These are phyloP conservation scores for Salpingus planirostris DNA, from an alignment of 2,888 invertebrate species.

Conservation along the genomic window DNA sequence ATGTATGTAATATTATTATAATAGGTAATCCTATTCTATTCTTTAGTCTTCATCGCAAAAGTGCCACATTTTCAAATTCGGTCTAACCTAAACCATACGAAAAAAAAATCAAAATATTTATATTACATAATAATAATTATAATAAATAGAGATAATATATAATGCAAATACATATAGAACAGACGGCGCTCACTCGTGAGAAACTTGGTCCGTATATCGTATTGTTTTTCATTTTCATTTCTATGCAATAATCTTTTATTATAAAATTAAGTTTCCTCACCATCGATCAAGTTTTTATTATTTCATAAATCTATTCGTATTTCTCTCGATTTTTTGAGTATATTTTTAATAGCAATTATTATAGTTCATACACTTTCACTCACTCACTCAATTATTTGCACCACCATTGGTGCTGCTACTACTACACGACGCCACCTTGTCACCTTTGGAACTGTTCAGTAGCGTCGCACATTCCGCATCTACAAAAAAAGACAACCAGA, in stretches of 20 bases:
- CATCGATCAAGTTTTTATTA: too few relatives aligned
- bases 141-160: slow-evolving; percentile 14
- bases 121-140: slow-evolving; percentile 20
- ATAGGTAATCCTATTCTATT: slow-evolving; percentile 30
- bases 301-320: slow-evolving; percentile 9
- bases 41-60: slow-evolving; percentile 29
- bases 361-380: slow-evolving; percentile 12
- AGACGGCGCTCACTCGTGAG: slow-evolving; percentile 17
- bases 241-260: too few relatives aligned
- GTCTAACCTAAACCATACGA: slow-evolving; percentile 16
- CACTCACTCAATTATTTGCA: slow-evolving; percentile 10
- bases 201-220: slow-evolving; percentile 20
- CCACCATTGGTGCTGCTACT: slow-evolving; percentile 5
- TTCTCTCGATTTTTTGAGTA: slow-evolving; percentile 1
- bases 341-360: slow-evolving; percentile 1
- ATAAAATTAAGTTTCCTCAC: too few relatives aligned
- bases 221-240: too few relatives aligned
- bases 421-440: slow-evolving; percentile 13
- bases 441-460: slow-evolving; percentile 25
- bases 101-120: slow-evolving; percentile 14
- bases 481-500: slow-evolving; percentile 20
- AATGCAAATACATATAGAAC: slow-evolving; percentile 16
- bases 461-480: slow-evolving; percentile 24
- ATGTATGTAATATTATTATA: too few relatives aligned
- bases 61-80: slow-evolving; percentile 3